Evolutionary conservation across 2,888 invertebrate species (phyloP).

Genomic region (Amorpha juglandis): DNA sequence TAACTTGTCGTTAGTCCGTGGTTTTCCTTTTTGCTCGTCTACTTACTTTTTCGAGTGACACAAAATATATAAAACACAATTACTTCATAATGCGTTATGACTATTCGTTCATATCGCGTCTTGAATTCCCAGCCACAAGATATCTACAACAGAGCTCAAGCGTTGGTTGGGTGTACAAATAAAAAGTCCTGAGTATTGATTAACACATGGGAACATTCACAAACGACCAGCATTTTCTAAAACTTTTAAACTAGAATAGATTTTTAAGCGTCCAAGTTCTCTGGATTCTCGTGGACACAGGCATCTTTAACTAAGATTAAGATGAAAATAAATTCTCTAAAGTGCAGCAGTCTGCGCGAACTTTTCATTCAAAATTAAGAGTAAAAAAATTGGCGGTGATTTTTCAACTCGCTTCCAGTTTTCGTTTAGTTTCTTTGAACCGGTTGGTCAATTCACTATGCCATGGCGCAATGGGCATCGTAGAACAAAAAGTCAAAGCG

Average conservation of each 20-base stretch:
- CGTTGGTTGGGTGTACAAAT: not conserved
- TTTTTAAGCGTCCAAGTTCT: slow-evolving; percentile 1
- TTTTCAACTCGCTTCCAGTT: slow-evolving; percentile 42
- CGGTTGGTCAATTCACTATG: slow-evolving; percentile 41
- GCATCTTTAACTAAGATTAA: slow-evolving; percentile 45
- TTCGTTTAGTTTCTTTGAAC: slow-evolving; percentile 39
- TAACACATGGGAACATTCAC: not conserved
- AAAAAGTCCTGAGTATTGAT: slow-evolving; percentile 7
- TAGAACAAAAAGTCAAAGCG: slow-evolving; percentile 39
- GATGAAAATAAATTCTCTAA: slow-evolving; percentile 49
- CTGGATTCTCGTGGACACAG: not conserved
- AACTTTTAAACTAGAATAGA: slow-evolving; percentile 10
- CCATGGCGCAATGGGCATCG: slow-evolving; percentile 33
- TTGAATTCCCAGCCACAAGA: too few relatives aligned
- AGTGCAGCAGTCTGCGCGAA: slow-evolving; percentile 32
- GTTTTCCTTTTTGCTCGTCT: too few relatives aligned
- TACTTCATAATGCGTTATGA: not conserved
- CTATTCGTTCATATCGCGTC: not conserved
- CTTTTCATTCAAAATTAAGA: slow-evolving; percentile 36
- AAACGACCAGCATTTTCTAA: slow-evolving; percentile 9
- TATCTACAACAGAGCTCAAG: not conserved
- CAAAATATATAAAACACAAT: too few relatives aligned
- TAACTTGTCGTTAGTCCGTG: too few relatives aligned
- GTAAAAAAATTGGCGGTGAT: slow-evolving; percentile 43
- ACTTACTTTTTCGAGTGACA: too few relatives aligned